Evolutionary conservation across 2,888 invertebrate species (phyloP).

Genomic region (Linnaemya vulpina): DNA sequence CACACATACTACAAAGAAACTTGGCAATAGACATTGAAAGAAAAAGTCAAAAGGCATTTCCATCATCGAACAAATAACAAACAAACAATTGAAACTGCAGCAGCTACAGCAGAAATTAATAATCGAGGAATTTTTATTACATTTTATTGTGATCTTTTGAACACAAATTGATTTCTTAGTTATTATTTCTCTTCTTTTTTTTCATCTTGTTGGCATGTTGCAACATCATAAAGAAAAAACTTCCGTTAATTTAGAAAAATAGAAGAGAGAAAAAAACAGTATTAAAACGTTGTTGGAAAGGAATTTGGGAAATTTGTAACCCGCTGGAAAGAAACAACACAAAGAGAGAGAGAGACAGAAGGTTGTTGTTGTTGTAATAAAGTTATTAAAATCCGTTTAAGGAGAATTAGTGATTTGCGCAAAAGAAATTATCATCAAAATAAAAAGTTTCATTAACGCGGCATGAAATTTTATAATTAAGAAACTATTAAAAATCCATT

Average conservation of each 20-base stretch:
- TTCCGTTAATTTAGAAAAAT: constrained; percentile 25
- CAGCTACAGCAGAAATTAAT: constrained; percentile 27
- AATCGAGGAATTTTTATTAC: constrained; percentile 48
- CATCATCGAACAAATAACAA: constrained; percentile 44
- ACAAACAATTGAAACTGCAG: constrained; percentile 15
- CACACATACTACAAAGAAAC: constrained; percentile 41
- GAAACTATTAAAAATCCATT: background rate
- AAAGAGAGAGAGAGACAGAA: no score
- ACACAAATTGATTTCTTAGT: constrained; percentile 51
- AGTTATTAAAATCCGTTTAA: constrained; percentile 8
- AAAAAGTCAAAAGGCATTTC: constrained; percentile 8
- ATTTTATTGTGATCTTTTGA: constrained; percentile 43
- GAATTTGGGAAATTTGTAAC: constrained; percentile 11
- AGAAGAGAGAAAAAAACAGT: background rate
- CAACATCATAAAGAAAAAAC: constrained; percentile 32
- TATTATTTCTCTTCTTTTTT: background rate
- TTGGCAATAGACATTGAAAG: constrained; percentile 59
- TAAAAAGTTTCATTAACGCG: background rate
- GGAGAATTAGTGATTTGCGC: background rate
- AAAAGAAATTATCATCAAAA: no score
- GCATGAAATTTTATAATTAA: background rate
- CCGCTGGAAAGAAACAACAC: background rate
- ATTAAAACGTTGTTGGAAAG: background rate
- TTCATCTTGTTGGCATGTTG: constrained; percentile 13
- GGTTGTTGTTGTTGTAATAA: background rate